Conservation (phyloP, 1,140 invertebrate species). For the Drosophila serrata region DNA sequence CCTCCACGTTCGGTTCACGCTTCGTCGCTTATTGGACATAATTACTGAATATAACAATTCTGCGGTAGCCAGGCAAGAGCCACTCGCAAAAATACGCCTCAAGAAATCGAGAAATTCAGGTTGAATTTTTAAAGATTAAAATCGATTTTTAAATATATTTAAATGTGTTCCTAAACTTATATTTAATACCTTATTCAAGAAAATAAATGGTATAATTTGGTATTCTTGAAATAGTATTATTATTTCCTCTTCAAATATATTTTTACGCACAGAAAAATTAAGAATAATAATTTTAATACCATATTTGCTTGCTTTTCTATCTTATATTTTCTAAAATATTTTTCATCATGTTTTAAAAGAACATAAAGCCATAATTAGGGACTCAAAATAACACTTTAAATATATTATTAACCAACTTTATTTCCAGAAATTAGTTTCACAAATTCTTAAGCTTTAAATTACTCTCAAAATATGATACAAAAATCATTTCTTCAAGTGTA, state of each 20-base stretch:
- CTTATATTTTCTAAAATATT: not conserved
- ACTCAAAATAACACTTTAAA: not conserved
- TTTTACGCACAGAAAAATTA: not conserved
- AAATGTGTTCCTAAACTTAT: not conserved
- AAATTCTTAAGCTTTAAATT: not conserved
- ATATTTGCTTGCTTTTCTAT: not conserved
- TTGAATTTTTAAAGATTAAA: not conserved
- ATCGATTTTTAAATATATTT: not conserved
- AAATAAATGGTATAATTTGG: not conserved
- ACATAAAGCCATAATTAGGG: not conserved
- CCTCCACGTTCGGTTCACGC: conserved; percentile 53
- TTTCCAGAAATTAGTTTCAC: not conserved
- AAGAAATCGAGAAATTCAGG: not conserved
- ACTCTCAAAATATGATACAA: not conserved
- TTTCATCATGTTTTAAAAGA: not conserved
- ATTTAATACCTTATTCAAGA: not conserved
- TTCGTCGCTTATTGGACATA: conserved; percentile 81
- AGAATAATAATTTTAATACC: not conserved
- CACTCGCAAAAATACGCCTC: conserved; percentile 19
- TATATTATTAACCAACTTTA: no score
- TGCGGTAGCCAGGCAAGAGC: conserved; percentile 33
- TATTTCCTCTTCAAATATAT: not conserved
- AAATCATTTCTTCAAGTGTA: conserved; percentile 19
- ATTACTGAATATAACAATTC: conserved; percentile 83
- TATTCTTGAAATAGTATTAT: not conserved